These are phyloP conservation scores for Aleiodes leptofemur DNA, from an alignment of 2,888 invertebrate species.

Conservation along the genomic window DNA sequence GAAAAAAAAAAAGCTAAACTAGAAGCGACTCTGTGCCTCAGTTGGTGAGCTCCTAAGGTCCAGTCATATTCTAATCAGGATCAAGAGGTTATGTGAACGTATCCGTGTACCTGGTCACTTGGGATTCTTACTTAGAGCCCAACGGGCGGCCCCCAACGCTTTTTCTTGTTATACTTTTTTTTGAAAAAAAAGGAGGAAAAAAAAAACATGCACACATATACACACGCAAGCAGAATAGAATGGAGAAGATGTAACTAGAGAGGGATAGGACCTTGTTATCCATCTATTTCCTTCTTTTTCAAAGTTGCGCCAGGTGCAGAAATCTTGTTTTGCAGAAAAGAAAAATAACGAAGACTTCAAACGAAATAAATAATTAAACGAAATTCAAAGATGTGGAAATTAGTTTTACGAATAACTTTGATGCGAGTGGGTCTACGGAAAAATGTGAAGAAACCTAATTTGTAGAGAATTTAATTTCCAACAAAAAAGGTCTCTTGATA, in stretches of 20 bases:
- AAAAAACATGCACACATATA: not conserved
- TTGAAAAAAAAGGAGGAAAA: too few relatives aligned
- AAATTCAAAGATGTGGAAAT: too few relatives aligned
- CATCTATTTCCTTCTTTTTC: conserved; percentile 68
- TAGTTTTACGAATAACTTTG: too few relatives aligned
- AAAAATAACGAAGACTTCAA: too few relatives aligned
- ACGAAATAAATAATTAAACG: too few relatives aligned
- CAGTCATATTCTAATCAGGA: conserved; percentile 74
- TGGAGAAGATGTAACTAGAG: conserved; percentile 37
- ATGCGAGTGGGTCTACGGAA: too few relatives aligned
- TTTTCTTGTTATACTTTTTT: conserved; percentile 49
- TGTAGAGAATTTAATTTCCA: too few relatives aligned
- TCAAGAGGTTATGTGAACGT: conserved; percentile 75
- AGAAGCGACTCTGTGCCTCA: conserved; percentile 21
- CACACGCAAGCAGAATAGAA: conserved; percentile 11
- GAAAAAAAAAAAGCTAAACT: conserved; percentile 29
- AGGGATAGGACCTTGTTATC: conserved; percentile 62
- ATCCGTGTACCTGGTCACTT: conserved; percentile 63
- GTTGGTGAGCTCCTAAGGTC: conserved; percentile 52
- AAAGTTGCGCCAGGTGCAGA: conserved; percentile 63
- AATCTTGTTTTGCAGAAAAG: conserved; percentile 50
- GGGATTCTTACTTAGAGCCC: conserved; percentile 47
- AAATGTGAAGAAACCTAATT: too few relatives aligned
- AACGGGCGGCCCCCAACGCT: conserved; percentile 50
- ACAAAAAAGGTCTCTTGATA: too few relatives aligned